A percentile compares a stretch with the other conserved stretches of the same genome.
Evolutionary conservation across 2,888 invertebrate species (phyloP).

Genomic region (Pammene aurita): DNA sequence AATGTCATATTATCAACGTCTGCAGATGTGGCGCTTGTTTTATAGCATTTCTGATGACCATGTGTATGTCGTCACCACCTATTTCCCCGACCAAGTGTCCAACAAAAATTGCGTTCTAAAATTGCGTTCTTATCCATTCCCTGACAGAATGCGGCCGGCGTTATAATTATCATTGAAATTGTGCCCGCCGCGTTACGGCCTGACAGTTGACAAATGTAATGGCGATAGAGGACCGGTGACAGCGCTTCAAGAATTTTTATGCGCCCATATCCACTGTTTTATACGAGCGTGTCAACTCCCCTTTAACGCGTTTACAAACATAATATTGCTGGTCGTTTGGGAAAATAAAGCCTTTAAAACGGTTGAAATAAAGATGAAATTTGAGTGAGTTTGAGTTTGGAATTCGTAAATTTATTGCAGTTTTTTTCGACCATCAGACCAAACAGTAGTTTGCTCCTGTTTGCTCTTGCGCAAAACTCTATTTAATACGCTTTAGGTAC

Average conservation of each 20-base stretch:
- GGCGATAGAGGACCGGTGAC: conserved; percentile 73
- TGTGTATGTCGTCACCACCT: not conserved
- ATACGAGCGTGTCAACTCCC: conserved; percentile 75
- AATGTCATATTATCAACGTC: too few relatives aligned
- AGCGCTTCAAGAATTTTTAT: conserved; percentile 81
- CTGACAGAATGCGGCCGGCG: conserved; percentile 56
- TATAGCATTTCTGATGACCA: not conserved
- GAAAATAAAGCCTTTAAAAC: conserved; percentile 30
- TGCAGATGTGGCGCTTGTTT: too few relatives aligned
- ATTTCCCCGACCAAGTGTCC: not conserved
- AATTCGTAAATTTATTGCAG: conserved; percentile 32
- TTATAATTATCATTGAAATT: conserved; percentile 82
- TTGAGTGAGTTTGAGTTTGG: conserved; percentile 37
- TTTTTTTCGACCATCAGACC: conserved; percentile 29
- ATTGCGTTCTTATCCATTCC: conserved; percentile 49
- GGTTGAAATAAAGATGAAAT: conserved; percentile 43
- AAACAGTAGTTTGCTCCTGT: conserved; percentile 11
- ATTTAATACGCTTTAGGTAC: conserved; percentile 26
- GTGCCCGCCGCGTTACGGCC: conserved; percentile 74
- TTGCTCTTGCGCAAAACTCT: not conserved
- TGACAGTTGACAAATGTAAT: conserved; percentile 83
- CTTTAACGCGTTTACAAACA: conserved; percentile 59
- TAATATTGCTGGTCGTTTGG: conserved; percentile 42
- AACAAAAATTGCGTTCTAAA: conserved; percentile 52
- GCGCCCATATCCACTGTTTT: conserved; percentile 80